These are phyloP conservation scores for Blastobasis lacticolella DNA, from an alignment of 2,888 invertebrate genomes.

Conservation along the genomic window DNA sequence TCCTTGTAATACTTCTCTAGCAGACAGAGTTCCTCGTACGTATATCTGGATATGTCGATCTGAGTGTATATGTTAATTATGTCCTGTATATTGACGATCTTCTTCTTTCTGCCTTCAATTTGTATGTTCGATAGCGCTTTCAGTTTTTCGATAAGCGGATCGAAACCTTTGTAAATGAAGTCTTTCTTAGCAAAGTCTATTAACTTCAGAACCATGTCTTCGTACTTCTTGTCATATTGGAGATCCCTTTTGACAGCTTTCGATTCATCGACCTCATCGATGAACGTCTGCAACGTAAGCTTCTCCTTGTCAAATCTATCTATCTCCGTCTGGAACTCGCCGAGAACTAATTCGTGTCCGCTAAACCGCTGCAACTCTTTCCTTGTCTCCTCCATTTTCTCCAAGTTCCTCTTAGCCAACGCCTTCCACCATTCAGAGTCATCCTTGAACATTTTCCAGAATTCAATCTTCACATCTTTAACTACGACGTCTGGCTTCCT, in stretches of 20 bases:
- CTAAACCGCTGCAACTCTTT: constrained; percentile 61
- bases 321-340: constrained; percentile 49
- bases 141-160: constrained; percentile 59
- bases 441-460: constrained; percentile 64
- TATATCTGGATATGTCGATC: constrained; percentile 56
- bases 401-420: constrained; percentile 57
- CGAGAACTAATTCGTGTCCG: constrained; percentile 57
- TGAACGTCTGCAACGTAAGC: constrained; percentile 49
- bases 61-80: constrained; percentile 57
- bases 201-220: constrained; percentile 60
- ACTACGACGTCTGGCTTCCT: constrained; percentile 30
- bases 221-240: constrained; percentile 61
- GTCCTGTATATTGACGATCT: constrained; percentile 47
- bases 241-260: constrained; percentile 53
- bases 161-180: constrained; percentile 65
- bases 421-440: constrained; percentile 69
- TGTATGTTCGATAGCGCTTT: constrained; percentile 52
- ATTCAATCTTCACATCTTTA: constrained; percentile 41
- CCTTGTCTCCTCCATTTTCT: constrained; percentile 64
- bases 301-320: constrained; percentile 54
- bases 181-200: constrained; percentile 65
- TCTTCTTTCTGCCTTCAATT: constrained; percentile 46
- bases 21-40: constrained; percentile 62
- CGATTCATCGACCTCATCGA: constrained; percentile 58
- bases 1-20: constrained; percentile 65